Conservation (phyloP, 2,888 invertebrate genomes). For the Liopterus haemorrhoidalis region DNA sequence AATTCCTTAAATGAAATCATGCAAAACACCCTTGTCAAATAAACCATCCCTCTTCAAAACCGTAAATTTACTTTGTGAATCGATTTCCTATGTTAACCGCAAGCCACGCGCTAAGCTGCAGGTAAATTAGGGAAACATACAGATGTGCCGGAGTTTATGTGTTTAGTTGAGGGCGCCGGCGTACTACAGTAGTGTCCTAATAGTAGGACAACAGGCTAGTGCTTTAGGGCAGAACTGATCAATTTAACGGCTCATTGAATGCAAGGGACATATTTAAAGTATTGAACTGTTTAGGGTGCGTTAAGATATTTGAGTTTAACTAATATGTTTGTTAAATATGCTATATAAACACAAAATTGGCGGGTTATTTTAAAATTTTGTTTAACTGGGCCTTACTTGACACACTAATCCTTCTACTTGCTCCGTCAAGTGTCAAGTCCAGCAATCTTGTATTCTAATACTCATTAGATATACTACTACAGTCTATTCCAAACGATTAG, state of each 20-base stretch:
- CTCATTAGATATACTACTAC: too few relatives aligned
- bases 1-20: too few relatives aligned
- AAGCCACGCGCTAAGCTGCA: conserved; percentile 1
- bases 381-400: too few relatives aligned
- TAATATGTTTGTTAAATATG: neutral
- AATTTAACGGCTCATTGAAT: conserved; percentile 46
- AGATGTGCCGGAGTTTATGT: conserved; percentile 8
- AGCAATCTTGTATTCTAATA: too few relatives aligned
- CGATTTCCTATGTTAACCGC: too few relatives aligned
- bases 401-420: too few relatives aligned
- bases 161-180: conserved; percentile 5
- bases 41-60: too few relatives aligned
- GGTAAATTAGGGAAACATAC: conserved; percentile 18
- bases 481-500: too few relatives aligned
- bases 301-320: neutral
- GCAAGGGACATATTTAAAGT: conserved; percentile 32
- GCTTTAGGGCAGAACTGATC: conserved; percentile 41
- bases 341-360: conserved; percentile 11
- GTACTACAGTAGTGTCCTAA: conserved; percentile 19
- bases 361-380: too few relatives aligned
- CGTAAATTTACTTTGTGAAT: too few relatives aligned
- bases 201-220: conserved; percentile 13
- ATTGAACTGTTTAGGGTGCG: conserved; percentile 9
- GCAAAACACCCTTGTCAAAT: too few relatives aligned
- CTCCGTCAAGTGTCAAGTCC: too few relatives aligned